These are phyloP conservation scores for Styela plicata DNA, from an alignment of 23 tunicate genomes.

Conservation along the genomic window DNA sequence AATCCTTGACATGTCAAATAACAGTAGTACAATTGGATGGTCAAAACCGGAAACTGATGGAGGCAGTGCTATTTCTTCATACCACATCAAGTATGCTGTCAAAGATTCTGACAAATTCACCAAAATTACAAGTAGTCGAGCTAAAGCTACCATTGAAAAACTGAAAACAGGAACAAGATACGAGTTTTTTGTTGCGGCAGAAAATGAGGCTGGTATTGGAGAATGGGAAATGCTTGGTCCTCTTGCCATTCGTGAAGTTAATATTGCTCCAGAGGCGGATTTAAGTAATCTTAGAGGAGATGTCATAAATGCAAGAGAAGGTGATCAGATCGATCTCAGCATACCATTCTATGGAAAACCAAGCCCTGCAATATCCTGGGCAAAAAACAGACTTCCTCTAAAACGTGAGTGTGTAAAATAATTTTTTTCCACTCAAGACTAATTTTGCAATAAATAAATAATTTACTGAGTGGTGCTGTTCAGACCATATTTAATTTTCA, in stretches of 20 bases:
- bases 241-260: constrained; percentile 21
- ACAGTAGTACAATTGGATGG: constrained; percentile 33
- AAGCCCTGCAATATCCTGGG: constrained; percentile 38
- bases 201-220: constrained; percentile 58
- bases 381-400: constrained; percentile 37
- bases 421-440: too few species aligned
- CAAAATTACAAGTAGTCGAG: neutral
- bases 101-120: constrained; percentile 42
- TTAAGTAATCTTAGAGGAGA: constrained; percentile 25
- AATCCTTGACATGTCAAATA: constrained; percentile 40
- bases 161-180: constrained; percentile 38
- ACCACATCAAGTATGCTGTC: constrained; percentile 28
- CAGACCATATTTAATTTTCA: too few species aligned
- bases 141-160: constrained; percentile 18
- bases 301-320: constrained; percentile 23
- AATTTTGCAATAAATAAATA: too few species aligned
- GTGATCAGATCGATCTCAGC: constrained; percentile 19
- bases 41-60: constrained; percentile 43
- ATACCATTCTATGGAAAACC: constrained; percentile 54
- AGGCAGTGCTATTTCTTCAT: constrained; percentile 39
- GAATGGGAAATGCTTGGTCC: constrained; percentile 37
- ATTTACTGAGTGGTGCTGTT: too few species aligned
- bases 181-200: constrained; percentile 46
- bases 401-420: constrained; percentile 20
- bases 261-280: constrained; percentile 38